Evolutionary conservation across 2,113 vertebrate species (phyloP).

Genomic region (Oenanthe melanoleuca): DNA sequence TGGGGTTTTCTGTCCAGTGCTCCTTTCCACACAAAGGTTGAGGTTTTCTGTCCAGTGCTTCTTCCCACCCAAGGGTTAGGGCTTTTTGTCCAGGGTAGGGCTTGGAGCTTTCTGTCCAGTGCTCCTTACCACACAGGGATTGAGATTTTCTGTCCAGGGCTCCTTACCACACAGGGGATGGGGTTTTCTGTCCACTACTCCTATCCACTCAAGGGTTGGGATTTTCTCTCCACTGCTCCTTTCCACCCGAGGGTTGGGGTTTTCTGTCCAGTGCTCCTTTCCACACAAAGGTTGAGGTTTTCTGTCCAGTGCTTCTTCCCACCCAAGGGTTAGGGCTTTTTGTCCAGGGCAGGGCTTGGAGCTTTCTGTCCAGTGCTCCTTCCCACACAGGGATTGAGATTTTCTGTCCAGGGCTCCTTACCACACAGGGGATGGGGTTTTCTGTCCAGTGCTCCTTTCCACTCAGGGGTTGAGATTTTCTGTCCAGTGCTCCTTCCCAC

Average conservation of each 20-base stretch:
- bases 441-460: neutral
- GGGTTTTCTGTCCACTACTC: neutral
- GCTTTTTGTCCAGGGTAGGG: no score
- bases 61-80: no score
- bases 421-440: accelerated
- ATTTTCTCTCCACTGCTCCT: neutral
- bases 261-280: neutral
- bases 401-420: neutral
- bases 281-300: accelerated
- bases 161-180: neutral
- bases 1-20: no score
- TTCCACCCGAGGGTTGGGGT: accelerated
- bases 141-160: neutral
- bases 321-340: neutral
- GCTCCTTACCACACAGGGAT: accelerated
- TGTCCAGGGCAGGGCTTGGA: no score
- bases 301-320: neutral
- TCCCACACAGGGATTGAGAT: accelerated
- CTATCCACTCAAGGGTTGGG: accelerated
- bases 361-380: neutral
- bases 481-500: neutral
- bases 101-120: neutral
- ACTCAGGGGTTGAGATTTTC: accelerated
- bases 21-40: accelerated
- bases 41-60: neutral